Evolutionary conservation across 2,113 vertebrate genomes (phyloP), one percentile per base, ranked within the genome.

Genomic region (Stomatorhinus ivindoensis): DNA sequence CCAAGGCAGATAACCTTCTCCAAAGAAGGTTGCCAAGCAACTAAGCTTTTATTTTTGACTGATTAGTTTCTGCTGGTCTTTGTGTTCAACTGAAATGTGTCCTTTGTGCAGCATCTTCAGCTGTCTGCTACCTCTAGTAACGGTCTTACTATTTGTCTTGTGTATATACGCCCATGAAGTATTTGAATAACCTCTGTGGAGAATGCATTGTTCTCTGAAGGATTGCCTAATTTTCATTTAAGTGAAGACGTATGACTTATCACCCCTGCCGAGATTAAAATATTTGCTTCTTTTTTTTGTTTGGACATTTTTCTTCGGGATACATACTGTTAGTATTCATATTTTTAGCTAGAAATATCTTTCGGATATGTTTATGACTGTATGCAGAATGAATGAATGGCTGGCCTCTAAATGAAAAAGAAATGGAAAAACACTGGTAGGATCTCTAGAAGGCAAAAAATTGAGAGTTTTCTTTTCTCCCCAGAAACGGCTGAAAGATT

Each of bases 401-500:
- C 58, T 27, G 3, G 58, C 58, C 58, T 65, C 55, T 9, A n/a
- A n/a, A n/a, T 58, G 21, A 61, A 61, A 8, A n/a, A 10, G 55
- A 61, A 24, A 61, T 61, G 55, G 21, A n/a, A 61, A 9, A 9
- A 61, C 6, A n/a, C 55, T 24, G 21, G 21, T 7, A 9, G n/a
- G 21, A 61, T 61, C 24, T 6, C 55, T 24, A n/a, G n/a, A 27
- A 65, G 58, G n/a, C 58, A n/a, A 65, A 65, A 27, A 19, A 42
- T 42, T 2, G 35, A 8, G 4, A 42, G 13, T 39, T 44, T 17
- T 89, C 85, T 85, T 39, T 88, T 65, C 73, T 69, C 51, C 86
- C 53, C 91, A 97, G 97, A 97, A 95, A 90, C 93, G 94, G 85
- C 91, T 96, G 89, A 95, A 94, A 89, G 95, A 96, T n/a, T 89